Evolutionary conservation across 2,797 vertebrate species (phyloP).

Genomic region (Muscicapa comitata): DNA sequence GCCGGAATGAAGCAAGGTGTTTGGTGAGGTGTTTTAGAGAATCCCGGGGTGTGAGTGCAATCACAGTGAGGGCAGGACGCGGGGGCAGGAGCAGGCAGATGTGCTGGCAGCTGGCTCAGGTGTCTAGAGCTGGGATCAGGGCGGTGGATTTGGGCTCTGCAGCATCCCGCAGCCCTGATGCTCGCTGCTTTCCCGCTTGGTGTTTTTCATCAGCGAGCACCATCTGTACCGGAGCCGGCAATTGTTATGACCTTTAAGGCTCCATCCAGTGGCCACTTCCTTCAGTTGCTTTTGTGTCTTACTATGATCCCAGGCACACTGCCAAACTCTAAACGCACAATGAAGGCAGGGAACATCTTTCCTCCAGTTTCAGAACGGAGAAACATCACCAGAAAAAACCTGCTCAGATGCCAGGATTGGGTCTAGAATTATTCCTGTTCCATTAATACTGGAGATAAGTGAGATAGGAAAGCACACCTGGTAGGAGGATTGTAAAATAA

Average conservation of each 20-base stretch:
- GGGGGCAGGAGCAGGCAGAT: neutral
- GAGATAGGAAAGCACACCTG: neutral
- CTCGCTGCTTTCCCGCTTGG: neutral
- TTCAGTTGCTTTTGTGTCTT: neutral
- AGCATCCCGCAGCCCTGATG: neutral
- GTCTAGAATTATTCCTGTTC: neutral
- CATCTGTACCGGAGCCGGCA: neutral
- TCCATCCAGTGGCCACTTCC: conserved; percentile 44
- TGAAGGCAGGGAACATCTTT: neutral
- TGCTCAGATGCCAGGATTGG: neutral
- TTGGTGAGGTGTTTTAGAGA: neutral
- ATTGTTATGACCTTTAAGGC: conserved; percentile 24
- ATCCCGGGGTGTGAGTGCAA: neutral
- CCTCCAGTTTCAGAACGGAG: neutral
- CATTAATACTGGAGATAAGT: neutral
- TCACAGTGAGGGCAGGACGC: neutral
- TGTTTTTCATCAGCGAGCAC: neutral
- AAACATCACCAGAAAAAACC: neutral
- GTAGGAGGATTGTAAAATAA: neutral
- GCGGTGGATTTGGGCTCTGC: neutral
- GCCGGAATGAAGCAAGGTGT: neutral
- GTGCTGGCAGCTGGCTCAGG: neutral
- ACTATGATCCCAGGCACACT: neutral
- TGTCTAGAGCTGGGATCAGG: neutral
- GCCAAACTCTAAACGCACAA: neutral